Evolutionary conservation across 2,888 invertebrate species (phyloP), one percentile per base, ranked within the genome.

Genomic region (Platycheirus rosarum): DNA sequence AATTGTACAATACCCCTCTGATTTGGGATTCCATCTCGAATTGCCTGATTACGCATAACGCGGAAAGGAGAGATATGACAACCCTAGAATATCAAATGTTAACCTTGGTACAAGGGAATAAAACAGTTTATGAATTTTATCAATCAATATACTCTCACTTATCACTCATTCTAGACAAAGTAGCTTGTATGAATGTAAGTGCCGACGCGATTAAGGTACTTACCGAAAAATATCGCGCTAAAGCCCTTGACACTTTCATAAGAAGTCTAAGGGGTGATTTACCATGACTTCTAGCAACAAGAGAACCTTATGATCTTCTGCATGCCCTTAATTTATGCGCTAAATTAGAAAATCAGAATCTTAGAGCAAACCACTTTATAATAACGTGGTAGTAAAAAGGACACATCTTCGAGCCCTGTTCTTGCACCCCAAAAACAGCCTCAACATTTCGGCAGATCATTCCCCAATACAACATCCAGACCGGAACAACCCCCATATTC

Each of bases 401-500:
- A 40, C 40, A 13, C 14, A 40, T 14, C 14, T 40, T 40, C 14
- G 6, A 40, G 13, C 40, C 23, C 23, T 23, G 23, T 23, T 23
- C 6, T 23, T 6, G 23, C 23, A 23, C 23, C 23, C 23, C 6
- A 6, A 23, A 23, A 23, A 23, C 23, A 23, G 6, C 23, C 23
- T 37, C 37, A 37, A 37, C 37, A n/a, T 37, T 37, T 37, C 37
- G n/a, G n/a, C 37, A 37, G n/a, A 37, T 37, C 37, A 37, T n/a
- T 37, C 23, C 2, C 2, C 23, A 23, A 23, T 23, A 23, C 23
- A 23, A 23, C 23, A 23, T 23, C 23, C 6, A 23, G 23, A 23
- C 23, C 23, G 23, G 6, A 2, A 23, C 23, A 2, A 23, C 23
- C 23, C 23, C 23, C 2, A 23, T 23, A 23, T 23, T 23, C 23